Percentiles rank a stretch among this genome's conserved stretches.
Conservation (phyloP, 53 echinoderm and acorn worm genomes). For the Crossaster papposus region DNA sequence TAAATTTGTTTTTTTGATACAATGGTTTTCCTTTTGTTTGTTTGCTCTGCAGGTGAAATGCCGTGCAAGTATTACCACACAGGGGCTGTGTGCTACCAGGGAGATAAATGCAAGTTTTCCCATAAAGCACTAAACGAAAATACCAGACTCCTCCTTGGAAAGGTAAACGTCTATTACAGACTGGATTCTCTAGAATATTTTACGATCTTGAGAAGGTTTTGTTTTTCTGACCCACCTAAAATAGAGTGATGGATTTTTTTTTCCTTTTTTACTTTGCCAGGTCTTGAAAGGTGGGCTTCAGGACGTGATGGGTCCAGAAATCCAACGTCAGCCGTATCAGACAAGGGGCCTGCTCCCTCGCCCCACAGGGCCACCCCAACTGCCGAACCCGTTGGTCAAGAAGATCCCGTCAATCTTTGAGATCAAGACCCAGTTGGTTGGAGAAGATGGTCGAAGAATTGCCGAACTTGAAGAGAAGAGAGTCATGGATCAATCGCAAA, state of each 20-base stretch:
- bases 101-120: constrained; percentile 89
- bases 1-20: neutral
- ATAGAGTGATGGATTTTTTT: neutral
- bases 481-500: constrained; percentile 15
- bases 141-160: constrained; percentile 77
- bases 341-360: constrained; percentile 32
- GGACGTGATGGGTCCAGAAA: constrained; percentile 38
- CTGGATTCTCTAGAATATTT: neutral
- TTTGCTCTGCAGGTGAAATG: constrained; percentile 67
- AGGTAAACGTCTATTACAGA: constrained; percentile 56
- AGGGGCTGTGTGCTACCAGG: constrained; percentile 81
- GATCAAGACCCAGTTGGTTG: constrained; percentile 79
- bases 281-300: constrained; percentile 53
- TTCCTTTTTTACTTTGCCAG: neutral
- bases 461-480: constrained; percentile 66
- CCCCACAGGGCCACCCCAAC: constrained; percentile 17
- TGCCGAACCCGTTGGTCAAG: constrained; percentile 6
- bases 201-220: neutral
- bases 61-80: constrained; percentile 99
- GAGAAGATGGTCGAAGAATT: constrained; percentile 70
- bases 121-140: constrained; percentile 81
- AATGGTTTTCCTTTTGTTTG: no score
- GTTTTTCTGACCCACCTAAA: neutral
- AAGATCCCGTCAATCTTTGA: constrained; percentile 91
- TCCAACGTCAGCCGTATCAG: constrained; percentile 46